Conservation (phyloP, 2,797 vertebrate genomes). For the Meriones psammophilus region DNA sequence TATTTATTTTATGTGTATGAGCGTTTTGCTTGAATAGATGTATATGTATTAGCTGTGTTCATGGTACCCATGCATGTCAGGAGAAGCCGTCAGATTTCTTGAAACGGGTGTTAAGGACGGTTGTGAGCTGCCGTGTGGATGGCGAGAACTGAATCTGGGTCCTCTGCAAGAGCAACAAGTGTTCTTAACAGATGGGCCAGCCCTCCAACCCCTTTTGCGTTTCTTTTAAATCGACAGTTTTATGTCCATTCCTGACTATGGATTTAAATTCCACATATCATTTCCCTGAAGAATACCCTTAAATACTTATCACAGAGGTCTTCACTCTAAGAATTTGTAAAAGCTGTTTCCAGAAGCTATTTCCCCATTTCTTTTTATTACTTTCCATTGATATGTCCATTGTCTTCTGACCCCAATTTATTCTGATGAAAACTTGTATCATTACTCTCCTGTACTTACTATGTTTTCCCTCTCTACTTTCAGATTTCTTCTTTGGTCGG, state of each 20-base stretch:
- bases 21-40: not conserved
- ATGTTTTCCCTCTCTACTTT: not conserved
- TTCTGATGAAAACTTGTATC: not conserved
- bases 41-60: not conserved
- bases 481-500: not conserved
- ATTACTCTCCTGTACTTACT: not conserved
- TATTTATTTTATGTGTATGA: not conserved
- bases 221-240: conserved; percentile 14
- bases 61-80: not conserved
- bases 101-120: not conserved
- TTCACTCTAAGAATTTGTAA: conserved; percentile 3
- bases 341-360: not conserved
- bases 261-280: not conserved
- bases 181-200: not conserved
- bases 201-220: not conserved
- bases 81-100: no score
- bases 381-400: not conserved
- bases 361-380: not conserved
- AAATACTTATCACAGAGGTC: not conserved
- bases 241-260: not conserved
- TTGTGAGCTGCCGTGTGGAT: not conserved
- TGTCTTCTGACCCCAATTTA: not conserved
- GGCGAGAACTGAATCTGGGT: not conserved
- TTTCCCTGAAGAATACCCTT: conserved; percentile 3
- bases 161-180: no score